Evolutionary conservation across 2,113 vertebrate species (phyloP).

Genomic region (Mola mola): DNA sequence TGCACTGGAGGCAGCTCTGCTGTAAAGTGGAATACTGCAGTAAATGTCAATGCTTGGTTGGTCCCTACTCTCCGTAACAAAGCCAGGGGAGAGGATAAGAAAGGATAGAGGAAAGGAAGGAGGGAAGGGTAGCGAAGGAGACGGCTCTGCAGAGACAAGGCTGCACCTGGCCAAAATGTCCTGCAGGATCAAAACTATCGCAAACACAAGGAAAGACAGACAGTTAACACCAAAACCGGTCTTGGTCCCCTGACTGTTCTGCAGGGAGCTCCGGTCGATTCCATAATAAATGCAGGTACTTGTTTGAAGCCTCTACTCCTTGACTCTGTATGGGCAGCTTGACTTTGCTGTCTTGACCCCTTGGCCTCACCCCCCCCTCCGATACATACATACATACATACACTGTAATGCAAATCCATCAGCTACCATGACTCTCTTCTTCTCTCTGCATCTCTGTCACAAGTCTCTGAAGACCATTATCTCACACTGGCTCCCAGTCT

Average conservation of each 20-base stretch:
- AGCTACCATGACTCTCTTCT: slow-evolving; percentile 21
- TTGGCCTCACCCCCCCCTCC: slow-evolving; percentile 28
- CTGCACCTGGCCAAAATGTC: slow-evolving; percentile 49
- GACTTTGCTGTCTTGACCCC: slow-evolving; percentile 49
- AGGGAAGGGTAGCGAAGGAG: neutral
- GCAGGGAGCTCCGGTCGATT: slow-evolving; percentile 68
- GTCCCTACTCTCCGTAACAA: slow-evolving; percentile 34
- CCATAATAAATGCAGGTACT: slow-evolving; percentile 77
- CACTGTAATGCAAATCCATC: slow-evolving; percentile 43
- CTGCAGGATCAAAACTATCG: slow-evolving; percentile 41
- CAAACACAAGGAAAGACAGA: slow-evolving; percentile 34
- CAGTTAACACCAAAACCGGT: slow-evolving; percentile 46
- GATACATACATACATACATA: slow-evolving; percentile 27
- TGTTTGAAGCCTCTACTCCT: slow-evolving; percentile 72
- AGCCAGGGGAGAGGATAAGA: slow-evolving; percentile 2
- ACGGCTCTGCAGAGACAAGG: slow-evolving; percentile 18
- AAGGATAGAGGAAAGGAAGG: neutral
- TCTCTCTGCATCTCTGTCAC: slow-evolving; percentile 23
- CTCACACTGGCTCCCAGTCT: neutral
- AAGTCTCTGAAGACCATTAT: slow-evolving; percentile 13
- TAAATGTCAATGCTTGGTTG: slow-evolving; percentile 60
- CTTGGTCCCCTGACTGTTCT: slow-evolving; percentile 49
- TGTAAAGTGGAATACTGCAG: slow-evolving; percentile 56
- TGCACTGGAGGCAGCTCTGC: slow-evolving; percentile 26
- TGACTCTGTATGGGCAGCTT: slow-evolving; percentile 65